These are phyloP conservation scores for Cebidichthys violaceus DNA, from an alignment of 2,113 vertebrate genomes.

Conservation along the genomic window DNA sequence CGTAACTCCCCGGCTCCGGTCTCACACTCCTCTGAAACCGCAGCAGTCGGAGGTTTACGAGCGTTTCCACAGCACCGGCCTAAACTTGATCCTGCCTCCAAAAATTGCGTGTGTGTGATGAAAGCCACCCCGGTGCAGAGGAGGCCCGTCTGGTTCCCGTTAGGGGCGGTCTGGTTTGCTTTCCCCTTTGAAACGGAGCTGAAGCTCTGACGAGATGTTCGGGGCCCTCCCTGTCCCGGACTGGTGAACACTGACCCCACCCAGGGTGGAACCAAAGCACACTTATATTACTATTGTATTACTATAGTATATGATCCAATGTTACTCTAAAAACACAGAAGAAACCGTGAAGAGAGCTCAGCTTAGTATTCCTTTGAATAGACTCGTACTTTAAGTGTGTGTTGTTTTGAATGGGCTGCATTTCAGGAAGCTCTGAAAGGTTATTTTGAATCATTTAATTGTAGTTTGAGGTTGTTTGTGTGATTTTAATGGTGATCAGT, in stretches of 20 bases:
- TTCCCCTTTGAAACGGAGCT: constrained; percentile 4
- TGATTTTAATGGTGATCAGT: neutral
- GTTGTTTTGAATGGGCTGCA: neutral
- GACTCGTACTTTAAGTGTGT: neutral
- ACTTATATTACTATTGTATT: too few relatives aligned
- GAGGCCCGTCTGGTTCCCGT: constrained; percentile 56
- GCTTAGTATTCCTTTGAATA: neutral
- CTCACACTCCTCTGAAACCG: constrained; percentile 12
- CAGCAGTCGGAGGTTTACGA: constrained; percentile 55
- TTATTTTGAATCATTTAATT: neutral
- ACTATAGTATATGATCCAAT: too few relatives aligned
- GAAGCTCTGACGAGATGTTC: constrained; percentile 37
- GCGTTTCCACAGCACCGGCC: constrained; percentile 68
- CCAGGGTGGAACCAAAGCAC: constrained; percentile 5
- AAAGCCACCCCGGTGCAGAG: constrained; percentile 48
- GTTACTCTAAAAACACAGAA: neutral
- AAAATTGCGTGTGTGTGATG: constrained; percentile 63
- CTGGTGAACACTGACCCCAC: constrained; percentile 27
- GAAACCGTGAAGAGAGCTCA: neutral
- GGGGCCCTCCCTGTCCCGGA: neutral
- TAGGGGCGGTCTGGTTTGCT: constrained; percentile 58
- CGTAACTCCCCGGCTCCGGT: neutral
- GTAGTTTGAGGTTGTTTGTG: neutral
- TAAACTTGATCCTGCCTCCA: constrained; percentile 68
- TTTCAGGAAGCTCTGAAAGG: neutral